phyloP scores from a whole-genome alignment of 2,797 vertebrate species.

The Paedocypris micromegethes region DNA sequence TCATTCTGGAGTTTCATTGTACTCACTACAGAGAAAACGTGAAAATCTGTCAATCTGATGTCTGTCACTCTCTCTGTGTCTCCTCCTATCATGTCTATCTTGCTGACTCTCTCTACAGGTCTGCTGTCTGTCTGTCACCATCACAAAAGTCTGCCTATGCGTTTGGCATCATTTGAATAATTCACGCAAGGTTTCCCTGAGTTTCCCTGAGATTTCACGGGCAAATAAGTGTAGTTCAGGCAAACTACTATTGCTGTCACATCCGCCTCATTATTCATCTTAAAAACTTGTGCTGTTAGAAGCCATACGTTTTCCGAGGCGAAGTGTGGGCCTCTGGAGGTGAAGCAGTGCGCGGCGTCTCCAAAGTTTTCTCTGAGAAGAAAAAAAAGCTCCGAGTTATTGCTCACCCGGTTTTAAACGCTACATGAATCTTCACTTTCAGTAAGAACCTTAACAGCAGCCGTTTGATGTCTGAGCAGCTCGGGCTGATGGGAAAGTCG shows the following conservation, averaged over 20 bases:
- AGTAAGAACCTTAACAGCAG: conserved; percentile 41
- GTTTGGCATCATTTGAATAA: neutral
- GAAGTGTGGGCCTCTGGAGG: conserved; percentile 31
- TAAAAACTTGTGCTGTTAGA: conserved; percentile 34
- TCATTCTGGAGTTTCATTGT: too few species aligned
- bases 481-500: conserved; percentile 44
- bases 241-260: conserved; percentile 33
- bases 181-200: conserved; percentile 6
- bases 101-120: too few species aligned
- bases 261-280: conserved; percentile 44
- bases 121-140: too few species aligned
- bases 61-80: too few species aligned
- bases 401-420: conserved; percentile 33
- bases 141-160: too few species aligned
- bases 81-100: too few species aligned
- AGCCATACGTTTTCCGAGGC: conserved; percentile 27
- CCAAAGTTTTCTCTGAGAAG: conserved; percentile 11
- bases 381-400: conserved; percentile 37
- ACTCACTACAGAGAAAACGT: too few species aligned
- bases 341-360: too few species aligned
- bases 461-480: conserved; percentile 55
- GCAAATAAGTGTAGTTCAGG: conserved; percentile 38
- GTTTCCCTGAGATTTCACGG: conserved; percentile 23
- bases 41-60: too few species aligned
- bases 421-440: conserved; percentile 51